phyloP scores from a whole-genome alignment of 2,797 vertebrate species.

The Argya squamiceps region DNA sequence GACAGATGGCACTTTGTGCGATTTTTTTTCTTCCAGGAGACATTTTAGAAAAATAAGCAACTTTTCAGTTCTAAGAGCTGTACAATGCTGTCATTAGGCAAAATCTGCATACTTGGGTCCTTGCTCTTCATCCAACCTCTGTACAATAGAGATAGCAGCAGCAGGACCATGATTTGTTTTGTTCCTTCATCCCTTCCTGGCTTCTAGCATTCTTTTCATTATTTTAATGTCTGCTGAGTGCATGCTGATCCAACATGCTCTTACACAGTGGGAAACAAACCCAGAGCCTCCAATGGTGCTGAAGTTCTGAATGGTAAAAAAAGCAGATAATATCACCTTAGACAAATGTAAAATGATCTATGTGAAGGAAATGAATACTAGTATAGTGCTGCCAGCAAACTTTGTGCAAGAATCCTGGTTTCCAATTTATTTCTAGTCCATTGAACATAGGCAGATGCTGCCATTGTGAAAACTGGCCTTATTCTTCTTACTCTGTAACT shows the following conservation, averaged over 20 bases:
- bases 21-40: neutral
- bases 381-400: neutral
- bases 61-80: neutral
- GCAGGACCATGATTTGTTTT: neutral
- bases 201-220: neutral
- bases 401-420: neutral
- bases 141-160: neutral
- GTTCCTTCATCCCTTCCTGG: neutral
- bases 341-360: neutral
- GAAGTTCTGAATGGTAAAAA: neutral
- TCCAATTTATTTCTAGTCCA: neutral
- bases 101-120: neutral
- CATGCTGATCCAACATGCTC: neutral
- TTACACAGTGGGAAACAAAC: neutral
- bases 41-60: neutral
- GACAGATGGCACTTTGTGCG: fast-evolving
- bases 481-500: neutral
- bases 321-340: neutral
- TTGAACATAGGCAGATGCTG: neutral
- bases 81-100: neutral
- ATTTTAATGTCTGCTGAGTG: neutral
- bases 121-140: neutral
- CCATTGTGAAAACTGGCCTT: neutral
- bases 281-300: neutral
- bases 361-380: neutral